Evolutionary conservation across 1,140 invertebrate species (phyloP).

Genomic region (Bombus haemorrhoidalis): DNA sequence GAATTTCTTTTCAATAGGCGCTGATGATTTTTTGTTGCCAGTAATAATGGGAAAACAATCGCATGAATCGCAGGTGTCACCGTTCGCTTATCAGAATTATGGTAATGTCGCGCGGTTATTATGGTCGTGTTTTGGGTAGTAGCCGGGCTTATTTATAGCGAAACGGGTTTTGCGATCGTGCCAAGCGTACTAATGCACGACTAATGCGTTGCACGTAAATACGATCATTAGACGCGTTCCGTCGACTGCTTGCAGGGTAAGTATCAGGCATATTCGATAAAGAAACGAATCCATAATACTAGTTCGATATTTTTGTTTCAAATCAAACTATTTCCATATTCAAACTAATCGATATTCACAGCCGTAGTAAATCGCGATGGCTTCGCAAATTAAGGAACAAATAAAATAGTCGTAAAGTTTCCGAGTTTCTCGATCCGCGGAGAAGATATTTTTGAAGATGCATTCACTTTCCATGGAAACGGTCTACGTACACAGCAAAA

Average conservation of each 20-base stretch:
- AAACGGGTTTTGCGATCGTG: slow-evolving; percentile 59
- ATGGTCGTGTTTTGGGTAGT: slow-evolving; percentile 54
- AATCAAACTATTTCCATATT: not conserved
- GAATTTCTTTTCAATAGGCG: not conserved
- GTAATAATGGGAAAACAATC: slow-evolving; percentile 43
- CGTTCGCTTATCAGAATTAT: slow-evolving; percentile 68
- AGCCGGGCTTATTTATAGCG: slow-evolving; percentile 67
- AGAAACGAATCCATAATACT: not conserved
- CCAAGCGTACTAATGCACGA: slow-evolving; percentile 60
- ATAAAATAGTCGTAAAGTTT: slow-evolving; percentile 11
- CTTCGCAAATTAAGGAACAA: not conserved
- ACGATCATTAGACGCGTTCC: slow-evolving; percentile 63
- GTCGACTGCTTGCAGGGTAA: not conserved
- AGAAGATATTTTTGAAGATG: not conserved
- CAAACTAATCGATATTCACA: not conserved
- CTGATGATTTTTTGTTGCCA: not conserved
- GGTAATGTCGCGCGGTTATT: slow-evolving; percentile 64
- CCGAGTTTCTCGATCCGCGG: not conserved
- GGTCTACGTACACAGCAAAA: not conserved
- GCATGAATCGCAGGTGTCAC: slow-evolving; percentile 64
- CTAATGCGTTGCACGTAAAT: slow-evolving; percentile 64
- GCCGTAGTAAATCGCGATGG: not conserved
- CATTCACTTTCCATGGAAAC: slow-evolving; percentile 6
- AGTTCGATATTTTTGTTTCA: not conserved
- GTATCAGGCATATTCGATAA: not conserved